Evolutionary conservation across 2,113 vertebrate species (phyloP).

Genomic region (Sinocyclocheilus maitianheensis): DNA sequence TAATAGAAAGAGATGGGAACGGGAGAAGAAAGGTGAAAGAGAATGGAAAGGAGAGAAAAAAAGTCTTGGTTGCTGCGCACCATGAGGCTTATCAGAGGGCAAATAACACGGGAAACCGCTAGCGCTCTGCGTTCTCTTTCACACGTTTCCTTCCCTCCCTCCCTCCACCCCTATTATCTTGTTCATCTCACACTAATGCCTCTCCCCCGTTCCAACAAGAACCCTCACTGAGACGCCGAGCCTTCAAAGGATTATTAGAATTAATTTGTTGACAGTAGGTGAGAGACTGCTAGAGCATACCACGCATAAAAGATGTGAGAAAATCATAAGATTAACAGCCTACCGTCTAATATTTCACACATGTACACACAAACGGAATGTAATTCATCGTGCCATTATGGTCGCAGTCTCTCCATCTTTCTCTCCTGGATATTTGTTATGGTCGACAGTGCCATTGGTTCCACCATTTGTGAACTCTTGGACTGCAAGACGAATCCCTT

Average conservation of each 20-base stretch:
- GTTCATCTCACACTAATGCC: slow-evolving; percentile 50
- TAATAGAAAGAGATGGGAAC: slow-evolving; percentile 25
- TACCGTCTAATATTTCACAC: slow-evolving; percentile 19
- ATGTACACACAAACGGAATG: slow-evolving; percentile 18
- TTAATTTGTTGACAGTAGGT: slow-evolving; percentile 38
- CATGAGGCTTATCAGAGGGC: slow-evolving; percentile 27
- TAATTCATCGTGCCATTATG: slow-evolving; percentile 13
- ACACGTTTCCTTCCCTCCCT: slow-evolving; percentile 3
- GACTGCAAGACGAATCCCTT: no score
- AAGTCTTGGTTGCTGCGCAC: not conserved
- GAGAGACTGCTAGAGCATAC: slow-evolving; percentile 41
- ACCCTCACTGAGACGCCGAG: slow-evolving; percentile 15
- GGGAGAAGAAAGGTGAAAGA: not conserved
- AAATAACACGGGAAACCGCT: slow-evolving; percentile 28
- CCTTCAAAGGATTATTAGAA: slow-evolving; percentile 52
- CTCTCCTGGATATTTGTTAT: slow-evolving; percentile 60
- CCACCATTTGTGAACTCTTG: no score
- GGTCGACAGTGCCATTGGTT: not conserved
- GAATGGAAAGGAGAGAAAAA: not conserved
- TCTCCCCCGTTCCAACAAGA: slow-evolving; percentile 37
- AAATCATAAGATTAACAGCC: slow-evolving; percentile 38
- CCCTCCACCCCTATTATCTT: slow-evolving; percentile 50
- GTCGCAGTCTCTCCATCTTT: slow-evolving; percentile 58
- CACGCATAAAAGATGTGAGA: slow-evolving; percentile 51
- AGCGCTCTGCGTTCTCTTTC: not conserved